phyloP scores from a whole-genome alignment of 2,113 vertebrate genomes.

The Psilopogon haemacephalus region DNA sequence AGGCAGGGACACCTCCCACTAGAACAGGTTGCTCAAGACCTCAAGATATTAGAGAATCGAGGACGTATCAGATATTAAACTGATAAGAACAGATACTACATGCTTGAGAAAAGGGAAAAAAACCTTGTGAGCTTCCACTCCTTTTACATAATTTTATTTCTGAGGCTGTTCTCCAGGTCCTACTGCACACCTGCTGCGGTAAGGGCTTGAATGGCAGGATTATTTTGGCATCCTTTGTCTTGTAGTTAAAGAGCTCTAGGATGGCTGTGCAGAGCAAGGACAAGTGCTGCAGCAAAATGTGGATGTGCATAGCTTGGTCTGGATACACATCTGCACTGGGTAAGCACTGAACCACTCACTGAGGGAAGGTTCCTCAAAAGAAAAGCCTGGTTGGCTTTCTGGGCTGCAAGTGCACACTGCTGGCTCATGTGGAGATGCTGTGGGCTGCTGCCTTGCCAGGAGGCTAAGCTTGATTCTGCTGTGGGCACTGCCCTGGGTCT shows the following conservation, averaged over 20 bases:
- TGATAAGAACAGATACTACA: too few relatives aligned
- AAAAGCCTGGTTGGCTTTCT: too few relatives aligned
- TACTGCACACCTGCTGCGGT: too few relatives aligned
- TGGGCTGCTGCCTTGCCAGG: background rate
- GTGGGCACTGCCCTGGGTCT: fast-evolving
- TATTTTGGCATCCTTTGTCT: background rate
- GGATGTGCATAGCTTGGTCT: background rate
- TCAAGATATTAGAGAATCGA: too few relatives aligned
- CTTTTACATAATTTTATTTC: background rate
- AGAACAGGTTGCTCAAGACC: too few relatives aligned
- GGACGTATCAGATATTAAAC: too few relatives aligned
- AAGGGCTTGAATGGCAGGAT: background rate
- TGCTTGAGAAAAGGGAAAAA: background rate
- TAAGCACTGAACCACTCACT: too few relatives aligned
- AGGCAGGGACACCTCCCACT: too few relatives aligned
- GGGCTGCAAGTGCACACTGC: too few relatives aligned
- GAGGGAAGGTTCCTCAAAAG: background rate
- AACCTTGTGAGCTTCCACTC: background rate
- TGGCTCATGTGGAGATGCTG: background rate
- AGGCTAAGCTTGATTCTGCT: background rate
- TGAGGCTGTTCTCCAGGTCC: background rate
- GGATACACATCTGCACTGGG: background rate
- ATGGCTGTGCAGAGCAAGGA: background rate
- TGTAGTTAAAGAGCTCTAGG: background rate
- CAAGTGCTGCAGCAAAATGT: background rate